These are phyloP conservation scores for Globia sparganii DNA, from an alignment of 2,888 invertebrate genomes.

Conservation along the genomic window DNA sequence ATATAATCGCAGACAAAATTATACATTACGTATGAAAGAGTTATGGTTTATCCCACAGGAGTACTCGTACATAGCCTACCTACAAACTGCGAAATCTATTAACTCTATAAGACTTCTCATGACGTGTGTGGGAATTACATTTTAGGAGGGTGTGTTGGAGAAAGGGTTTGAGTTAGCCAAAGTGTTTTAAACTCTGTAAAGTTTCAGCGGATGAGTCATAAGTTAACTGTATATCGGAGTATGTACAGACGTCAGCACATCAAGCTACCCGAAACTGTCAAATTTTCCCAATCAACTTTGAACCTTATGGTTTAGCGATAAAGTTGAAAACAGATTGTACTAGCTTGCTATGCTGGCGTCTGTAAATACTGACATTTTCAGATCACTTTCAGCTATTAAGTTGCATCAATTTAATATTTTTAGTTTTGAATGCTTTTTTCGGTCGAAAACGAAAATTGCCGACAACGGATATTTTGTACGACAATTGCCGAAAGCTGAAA, in stretches of 20 bases:
- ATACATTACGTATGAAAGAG: constrained; percentile 51
- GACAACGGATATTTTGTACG: no score
- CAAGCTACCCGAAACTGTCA: no score
- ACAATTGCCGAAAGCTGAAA: neutral
- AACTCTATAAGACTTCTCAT: constrained; percentile 20
- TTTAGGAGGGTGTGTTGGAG: neutral
- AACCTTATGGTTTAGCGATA: no score
- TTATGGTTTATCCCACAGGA: constrained; percentile 34
- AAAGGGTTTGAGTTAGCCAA: neutral
- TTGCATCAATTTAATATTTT: neutral
- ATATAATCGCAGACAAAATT: constrained; percentile 62
- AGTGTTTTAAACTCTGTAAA: neutral
- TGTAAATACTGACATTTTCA: neutral
- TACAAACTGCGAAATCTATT: constrained; percentile 13
- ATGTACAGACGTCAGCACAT: no score
- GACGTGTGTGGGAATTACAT: neutral
- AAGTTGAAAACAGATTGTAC: no score
- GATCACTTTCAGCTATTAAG: neutral
- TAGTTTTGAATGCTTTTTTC: no score
- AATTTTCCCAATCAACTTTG: no score
- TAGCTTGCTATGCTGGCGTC: no score
- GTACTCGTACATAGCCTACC: neutral
- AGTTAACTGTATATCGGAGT: neutral
- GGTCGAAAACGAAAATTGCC: neutral
- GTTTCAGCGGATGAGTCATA: neutral